Conservation (phyloP, 2,888 invertebrate species). For the Cryptosula pallasiana region DNA sequence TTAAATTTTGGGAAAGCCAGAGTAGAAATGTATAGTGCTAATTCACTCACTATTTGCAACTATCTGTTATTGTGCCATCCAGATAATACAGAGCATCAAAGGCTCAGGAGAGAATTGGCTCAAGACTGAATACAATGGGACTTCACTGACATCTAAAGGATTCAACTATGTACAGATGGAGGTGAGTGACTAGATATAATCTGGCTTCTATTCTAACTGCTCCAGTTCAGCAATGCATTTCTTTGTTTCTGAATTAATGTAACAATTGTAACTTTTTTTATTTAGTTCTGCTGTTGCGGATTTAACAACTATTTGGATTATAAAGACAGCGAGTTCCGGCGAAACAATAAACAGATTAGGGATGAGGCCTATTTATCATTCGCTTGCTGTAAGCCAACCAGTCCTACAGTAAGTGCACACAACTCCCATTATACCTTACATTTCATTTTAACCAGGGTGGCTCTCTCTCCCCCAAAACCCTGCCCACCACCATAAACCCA, state of each 20-base stretch:
- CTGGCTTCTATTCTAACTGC: not conserved
- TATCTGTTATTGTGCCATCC: too few species aligned
- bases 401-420: too few species aligned
- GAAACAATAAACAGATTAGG: not conserved
- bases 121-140: not conserved
- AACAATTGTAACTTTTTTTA: not conserved
- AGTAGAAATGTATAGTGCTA: too few species aligned
- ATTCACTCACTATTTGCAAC: too few species aligned
- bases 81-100: too few species aligned
- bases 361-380: not conserved
- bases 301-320: slow-evolving; percentile 14
- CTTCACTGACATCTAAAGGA: not conserved
- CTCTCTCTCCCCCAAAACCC: too few species aligned
- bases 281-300: slow-evolving; percentile 19
- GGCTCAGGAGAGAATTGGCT: not conserved
- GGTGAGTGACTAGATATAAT: not conserved
- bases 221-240: not conserved
- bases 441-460: too few species aligned
- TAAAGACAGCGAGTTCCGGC: not conserved
- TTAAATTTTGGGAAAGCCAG: too few species aligned
- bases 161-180: slow-evolving; percentile 12
- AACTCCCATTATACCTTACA: too few species aligned
- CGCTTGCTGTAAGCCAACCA: slow-evolving; percentile 7
- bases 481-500: too few species aligned
- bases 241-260: not conserved